phyloP scores from a whole-genome alignment of 2,113 vertebrate species.

The Notarius lentiginosus region DNA sequence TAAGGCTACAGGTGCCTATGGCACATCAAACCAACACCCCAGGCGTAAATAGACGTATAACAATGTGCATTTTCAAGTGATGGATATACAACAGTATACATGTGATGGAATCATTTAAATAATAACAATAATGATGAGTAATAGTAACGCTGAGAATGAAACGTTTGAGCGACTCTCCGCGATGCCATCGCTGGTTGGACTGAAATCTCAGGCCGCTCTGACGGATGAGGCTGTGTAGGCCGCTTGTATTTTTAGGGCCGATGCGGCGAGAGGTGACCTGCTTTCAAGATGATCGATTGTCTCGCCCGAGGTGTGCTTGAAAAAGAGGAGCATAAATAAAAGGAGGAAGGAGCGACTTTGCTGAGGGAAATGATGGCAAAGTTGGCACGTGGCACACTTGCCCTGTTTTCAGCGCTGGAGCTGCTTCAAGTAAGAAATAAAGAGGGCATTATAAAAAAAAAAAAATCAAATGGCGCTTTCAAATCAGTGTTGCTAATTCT shows the following conservation, averaged over 20 bases:
- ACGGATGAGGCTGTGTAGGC: conserved; percentile 65
- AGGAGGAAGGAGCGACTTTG: not conserved
- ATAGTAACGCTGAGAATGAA: not conserved
- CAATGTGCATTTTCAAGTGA: conserved; percentile 12
- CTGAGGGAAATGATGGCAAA: conserved; percentile 45
- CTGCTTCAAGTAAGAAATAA: conserved; percentile 55
- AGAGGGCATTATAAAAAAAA: not conserved
- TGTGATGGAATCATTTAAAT: conserved; percentile 11
- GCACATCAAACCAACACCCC: conserved; percentile 13
- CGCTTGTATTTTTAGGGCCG: conserved; percentile 69
- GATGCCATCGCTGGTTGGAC: not conserved
- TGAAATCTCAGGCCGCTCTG: conserved; percentile 60
- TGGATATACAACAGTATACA: conserved; percentile 22
- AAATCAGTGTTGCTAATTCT: conserved; percentile 5
- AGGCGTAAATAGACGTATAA: not conserved
- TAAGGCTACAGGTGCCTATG: conserved; percentile 24
- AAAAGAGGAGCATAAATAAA: conserved; percentile 41
- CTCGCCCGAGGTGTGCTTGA: conserved; percentile 56
- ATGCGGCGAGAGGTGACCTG: conserved; percentile 67
- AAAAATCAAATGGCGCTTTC: conserved; percentile 9
- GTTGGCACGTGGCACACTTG: conserved; percentile 66
- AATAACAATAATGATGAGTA: not conserved
- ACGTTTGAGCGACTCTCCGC: not conserved
- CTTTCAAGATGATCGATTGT: conserved; percentile 65
- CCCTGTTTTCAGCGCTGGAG: conserved; percentile 51